Evolutionary conservation across 2,113 vertebrate species (phyloP), one percentile per base, ranked within the genome.

Genomic region (Nansenia antarctica): DNA sequence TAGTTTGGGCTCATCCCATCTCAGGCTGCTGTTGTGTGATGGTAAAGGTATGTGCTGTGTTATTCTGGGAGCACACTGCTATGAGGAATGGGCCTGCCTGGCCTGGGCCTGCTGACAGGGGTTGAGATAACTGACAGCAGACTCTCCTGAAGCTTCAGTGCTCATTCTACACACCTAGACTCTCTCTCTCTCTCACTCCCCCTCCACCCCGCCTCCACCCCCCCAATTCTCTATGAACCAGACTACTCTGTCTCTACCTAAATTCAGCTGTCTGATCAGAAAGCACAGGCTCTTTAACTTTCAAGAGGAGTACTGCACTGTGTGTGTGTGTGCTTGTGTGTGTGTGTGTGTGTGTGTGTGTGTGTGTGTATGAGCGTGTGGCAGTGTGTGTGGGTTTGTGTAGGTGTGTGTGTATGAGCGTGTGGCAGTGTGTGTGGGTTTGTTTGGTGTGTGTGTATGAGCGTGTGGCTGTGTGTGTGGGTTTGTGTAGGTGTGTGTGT

Each of bases 91-190:
- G 79, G 73, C 62, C 58, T 68, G 74, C 62, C 61, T 67, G 73
- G 73, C 68, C 14, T 57, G 71, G 73, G 77, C 72, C 76, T 37
- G 54, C 74, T 82, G 80, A 87, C 68, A 72, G 67, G 55, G 60
- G 73, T 71, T 72, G 65, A 81, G 79, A 79, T 85, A 76, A 83
- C 80, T 88, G 86, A 86, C 85, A 82, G 80, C 59, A 45, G 68
- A 67, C 80, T 69, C 64, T 88, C 62, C 76, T 64, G 22, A 63
- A 34, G 30, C 73, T 81, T 84, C 77, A 76, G 59, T 81, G 76
- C 47, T 75, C 73, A 72, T 86, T 81, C 64, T 60, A 59, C 63
- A 71, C 78, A 85, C 64, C 73, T 69, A 26, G 22, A 22, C 57
- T 71, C 14, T 12, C 59, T 42, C 24, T 27, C 34, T 37, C 14